Evolutionary conservation across 2,113 vertebrate species (phyloP).

Genomic region (Coregonus clupeaformis): DNA sequence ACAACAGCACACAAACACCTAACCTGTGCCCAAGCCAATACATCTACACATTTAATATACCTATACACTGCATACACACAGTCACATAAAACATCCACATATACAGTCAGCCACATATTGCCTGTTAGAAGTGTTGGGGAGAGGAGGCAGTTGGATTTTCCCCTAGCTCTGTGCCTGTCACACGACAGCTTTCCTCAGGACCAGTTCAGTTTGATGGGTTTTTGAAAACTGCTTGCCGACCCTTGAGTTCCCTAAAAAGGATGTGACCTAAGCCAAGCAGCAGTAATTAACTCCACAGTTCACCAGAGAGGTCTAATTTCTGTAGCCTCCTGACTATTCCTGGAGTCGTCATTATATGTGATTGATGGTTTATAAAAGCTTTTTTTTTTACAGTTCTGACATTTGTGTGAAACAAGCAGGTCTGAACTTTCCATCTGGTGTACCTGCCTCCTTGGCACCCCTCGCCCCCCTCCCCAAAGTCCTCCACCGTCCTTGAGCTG

Average conservation of each 20-base stretch:
- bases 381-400: constrained; percentile 70
- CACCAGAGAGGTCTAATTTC: constrained; percentile 65
- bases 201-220: not conserved
- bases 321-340: constrained; percentile 58
- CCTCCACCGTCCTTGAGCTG: constrained; percentile 57
- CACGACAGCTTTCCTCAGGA: not conserved
- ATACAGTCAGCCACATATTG: too few species aligned
- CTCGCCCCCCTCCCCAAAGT: constrained; percentile 22
- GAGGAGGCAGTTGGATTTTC: not conserved
- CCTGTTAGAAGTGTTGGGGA: too few species aligned
- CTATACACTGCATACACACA: not conserved
- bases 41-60: not conserved
- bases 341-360: constrained; percentile 51
- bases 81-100: not conserved
- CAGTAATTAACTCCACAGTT: constrained; percentile 67
- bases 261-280: constrained; percentile 60
- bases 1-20: constrained; percentile 5
- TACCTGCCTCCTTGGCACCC: constrained; percentile 7
- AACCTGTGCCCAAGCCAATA: not conserved
- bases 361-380: constrained; percentile 68
- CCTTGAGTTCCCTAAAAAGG: constrained; percentile 37
- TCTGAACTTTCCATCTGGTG: constrained; percentile 70
- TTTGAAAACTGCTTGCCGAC: not conserved
- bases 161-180: constrained; percentile 1
- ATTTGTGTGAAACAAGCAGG: constrained; percentile 75